phyloP scores from a whole-genome alignment of 2,113 vertebrate genomes.

The Tiliqua scincoides region DNA sequence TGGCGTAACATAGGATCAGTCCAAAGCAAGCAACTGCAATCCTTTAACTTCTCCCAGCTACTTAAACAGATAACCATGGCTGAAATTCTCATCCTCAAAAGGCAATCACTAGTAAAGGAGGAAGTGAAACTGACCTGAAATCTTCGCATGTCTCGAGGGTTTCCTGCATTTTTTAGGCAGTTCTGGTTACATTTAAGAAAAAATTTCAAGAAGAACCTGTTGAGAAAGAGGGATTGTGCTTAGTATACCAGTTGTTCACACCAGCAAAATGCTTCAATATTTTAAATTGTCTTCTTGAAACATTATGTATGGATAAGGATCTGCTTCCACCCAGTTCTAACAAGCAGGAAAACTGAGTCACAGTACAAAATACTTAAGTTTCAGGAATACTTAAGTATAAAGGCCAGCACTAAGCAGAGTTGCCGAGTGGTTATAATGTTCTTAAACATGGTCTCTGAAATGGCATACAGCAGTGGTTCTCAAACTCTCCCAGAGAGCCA shows the following conservation, averaged over 20 bases:
- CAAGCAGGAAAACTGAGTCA: too few species aligned
- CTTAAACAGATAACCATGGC: constrained; percentile 52
- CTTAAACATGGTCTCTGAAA: not conserved
- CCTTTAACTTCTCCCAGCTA: constrained; percentile 50
- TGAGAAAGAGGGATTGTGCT: constrained; percentile 59
- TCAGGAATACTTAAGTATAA: not conserved
- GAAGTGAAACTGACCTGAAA: constrained; percentile 88
- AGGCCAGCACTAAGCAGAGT: too few species aligned
- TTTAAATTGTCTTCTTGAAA: not conserved
- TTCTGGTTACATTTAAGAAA: constrained; percentile 99
- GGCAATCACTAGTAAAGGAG: constrained; percentile 50
- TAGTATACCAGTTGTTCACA: constrained; percentile 39
- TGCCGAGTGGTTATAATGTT: not conserved
- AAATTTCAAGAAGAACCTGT: constrained; percentile 98
- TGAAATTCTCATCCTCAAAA: not conserved
- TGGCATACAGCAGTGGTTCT: too few species aligned
- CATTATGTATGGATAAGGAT: not conserved
- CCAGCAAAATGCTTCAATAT: not conserved
- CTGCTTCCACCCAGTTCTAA: not conserved
- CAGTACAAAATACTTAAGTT: not conserved
- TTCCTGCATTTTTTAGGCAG: constrained; percentile 99
- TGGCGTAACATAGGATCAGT: not conserved
- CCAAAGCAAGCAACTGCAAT: constrained; percentile 19
- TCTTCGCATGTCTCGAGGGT: constrained; percentile 97
- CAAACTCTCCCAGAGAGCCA: too few species aligned